Evolutionary conservation across 1,140 invertebrate species (phyloP).

Genomic region (Probaryconus sp.): DNA sequence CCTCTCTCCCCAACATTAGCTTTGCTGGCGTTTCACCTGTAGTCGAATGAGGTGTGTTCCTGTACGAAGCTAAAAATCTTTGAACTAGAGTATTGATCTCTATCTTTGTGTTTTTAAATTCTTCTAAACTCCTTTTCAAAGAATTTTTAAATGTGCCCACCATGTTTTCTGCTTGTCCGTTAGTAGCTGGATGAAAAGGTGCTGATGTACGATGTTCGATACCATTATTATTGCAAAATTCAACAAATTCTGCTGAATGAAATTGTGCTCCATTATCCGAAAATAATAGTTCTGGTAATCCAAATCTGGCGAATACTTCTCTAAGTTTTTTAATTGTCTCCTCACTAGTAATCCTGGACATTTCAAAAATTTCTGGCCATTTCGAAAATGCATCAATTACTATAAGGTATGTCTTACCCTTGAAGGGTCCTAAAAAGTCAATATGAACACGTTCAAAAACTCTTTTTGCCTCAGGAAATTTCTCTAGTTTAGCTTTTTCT

Average conservation of each 20-base stretch:
- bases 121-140: constrained; percentile 1
- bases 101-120: background rate
- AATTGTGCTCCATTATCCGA: constrained; percentile 6
- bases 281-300: constrained; percentile 27
- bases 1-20: constrained; percentile 26
- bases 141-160: constrained; percentile 8
- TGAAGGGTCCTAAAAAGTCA: constrained; percentile 74
- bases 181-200: no score
- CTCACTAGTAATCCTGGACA: background rate
- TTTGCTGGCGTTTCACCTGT: constrained; percentile 48
- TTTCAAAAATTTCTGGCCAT: constrained; percentile 61
- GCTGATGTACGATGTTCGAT: constrained; percentile 4
- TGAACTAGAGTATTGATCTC: constrained; percentile 33
- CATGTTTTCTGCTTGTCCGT: constrained; percentile 1
- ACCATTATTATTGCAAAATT: constrained; percentile 4
- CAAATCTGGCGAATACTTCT: constrained; percentile 48
- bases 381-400: constrained; percentile 75
- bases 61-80: constrained; percentile 48
- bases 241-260: background rate
- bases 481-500: background rate
- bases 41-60: constrained; percentile 40
- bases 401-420: constrained; percentile 67
- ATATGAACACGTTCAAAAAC: constrained; percentile 63
- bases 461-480: constrained; percentile 13
- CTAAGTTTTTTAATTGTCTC: constrained; percentile 37